Percentiles rank a stretch among this genome's conserved stretches.
Conservation (phyloP, 2,113 vertebrate genomes). For the Rhea americana region DNA sequence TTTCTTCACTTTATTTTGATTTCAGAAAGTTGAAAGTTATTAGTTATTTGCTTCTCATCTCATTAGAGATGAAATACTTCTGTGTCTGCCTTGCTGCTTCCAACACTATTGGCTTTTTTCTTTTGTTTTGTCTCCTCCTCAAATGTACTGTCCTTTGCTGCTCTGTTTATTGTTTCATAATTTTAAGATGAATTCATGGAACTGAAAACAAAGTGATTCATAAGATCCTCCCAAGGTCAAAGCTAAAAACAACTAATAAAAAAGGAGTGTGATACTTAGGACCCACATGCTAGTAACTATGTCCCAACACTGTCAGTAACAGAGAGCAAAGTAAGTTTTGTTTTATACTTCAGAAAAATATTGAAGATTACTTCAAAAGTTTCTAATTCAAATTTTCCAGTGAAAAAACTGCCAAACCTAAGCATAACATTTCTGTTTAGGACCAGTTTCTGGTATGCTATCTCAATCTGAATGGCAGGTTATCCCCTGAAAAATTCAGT, state of each 20-base stretch:
- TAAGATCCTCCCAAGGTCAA: background rate
- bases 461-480: background rate
- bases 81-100: background rate
- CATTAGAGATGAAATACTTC: background rate
- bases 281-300: background rate
- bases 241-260: background rate
- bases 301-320: background rate
- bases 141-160: background rate
- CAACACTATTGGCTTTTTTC: background rate
- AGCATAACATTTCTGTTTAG: background rate
- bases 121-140: background rate
- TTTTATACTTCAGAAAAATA: background rate
- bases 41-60: background rate
- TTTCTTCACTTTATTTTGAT: background rate
- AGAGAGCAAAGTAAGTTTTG: background rate
- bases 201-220: constrained; percentile 8
- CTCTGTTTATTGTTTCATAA: background rate
- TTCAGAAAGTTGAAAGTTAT: background rate
- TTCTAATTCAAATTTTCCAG: constrained; percentile 1
- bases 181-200: constrained; percentile 8
- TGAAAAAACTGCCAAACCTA: background rate
- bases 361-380: background rate
- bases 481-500: background rate
- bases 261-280: background rate
- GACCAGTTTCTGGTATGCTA: background rate